Evolutionary conservation across 1,140 invertebrate species (phyloP).

Genomic region (Stegodyphus mimosarum): DNA sequence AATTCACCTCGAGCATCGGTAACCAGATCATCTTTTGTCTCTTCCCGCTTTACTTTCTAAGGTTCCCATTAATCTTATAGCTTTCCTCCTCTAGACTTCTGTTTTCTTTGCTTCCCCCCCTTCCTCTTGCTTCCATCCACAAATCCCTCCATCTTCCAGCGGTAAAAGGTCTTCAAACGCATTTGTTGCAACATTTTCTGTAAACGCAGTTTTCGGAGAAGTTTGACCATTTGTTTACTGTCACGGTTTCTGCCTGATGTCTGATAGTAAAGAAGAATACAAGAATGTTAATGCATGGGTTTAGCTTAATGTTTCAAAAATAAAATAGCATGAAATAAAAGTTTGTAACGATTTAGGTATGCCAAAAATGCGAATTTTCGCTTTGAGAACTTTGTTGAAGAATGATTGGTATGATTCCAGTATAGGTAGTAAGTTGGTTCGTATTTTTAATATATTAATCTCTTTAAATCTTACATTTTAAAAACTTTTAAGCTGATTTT

Average conservation of each 20-base stretch:
- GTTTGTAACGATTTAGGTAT: neutral
- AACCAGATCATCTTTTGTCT: constrained; percentile 14
- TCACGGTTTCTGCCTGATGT: constrained; percentile 7
- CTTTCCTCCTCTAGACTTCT: neutral
- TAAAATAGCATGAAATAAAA: too few relatives aligned
- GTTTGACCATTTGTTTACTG: constrained; percentile 54
- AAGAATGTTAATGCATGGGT: constrained; percentile 28
- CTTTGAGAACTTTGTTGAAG: neutral
- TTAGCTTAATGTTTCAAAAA: constrained; percentile 41
- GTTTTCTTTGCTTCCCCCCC: constrained; percentile 29
- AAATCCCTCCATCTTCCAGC: constrained; percentile 1
- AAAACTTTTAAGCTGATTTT: too few relatives aligned
- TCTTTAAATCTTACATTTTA: too few relatives aligned
- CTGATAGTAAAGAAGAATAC: constrained; percentile 12
- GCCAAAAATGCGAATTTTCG: neutral
- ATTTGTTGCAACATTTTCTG: constrained; percentile 59
- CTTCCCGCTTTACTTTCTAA: constrained; percentile 36
- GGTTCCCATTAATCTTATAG: constrained; percentile 43
- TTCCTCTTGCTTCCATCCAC: constrained; percentile 23
- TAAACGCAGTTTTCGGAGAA: constrained; percentile 46
- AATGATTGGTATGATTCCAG: too few relatives aligned
- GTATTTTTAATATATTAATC: too few relatives aligned
- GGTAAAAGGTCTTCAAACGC: constrained; percentile 46
- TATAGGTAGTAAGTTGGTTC: too few relatives aligned
- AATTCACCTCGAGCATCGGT: neutral